Conservation (phyloP, 1,140 invertebrate species). For the Chironomus tepperi region DNA sequence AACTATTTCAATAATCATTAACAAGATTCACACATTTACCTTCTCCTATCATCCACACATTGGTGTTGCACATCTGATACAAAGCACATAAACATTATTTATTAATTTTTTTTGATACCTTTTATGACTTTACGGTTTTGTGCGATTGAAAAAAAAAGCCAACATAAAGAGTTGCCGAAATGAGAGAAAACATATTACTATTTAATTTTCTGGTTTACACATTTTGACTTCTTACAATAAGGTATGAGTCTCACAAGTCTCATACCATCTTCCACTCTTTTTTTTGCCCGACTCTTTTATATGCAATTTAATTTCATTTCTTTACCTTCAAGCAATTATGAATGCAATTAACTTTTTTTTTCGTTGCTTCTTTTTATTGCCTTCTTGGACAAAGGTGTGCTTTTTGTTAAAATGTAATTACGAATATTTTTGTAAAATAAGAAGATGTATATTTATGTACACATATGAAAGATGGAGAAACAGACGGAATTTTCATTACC, state of each 20-base stretch:
- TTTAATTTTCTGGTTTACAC: slow-evolving; percentile 21
- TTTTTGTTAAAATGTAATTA: slow-evolving; percentile 7
- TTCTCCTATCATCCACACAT: not conserved
- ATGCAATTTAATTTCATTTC: slow-evolving; percentile 16
- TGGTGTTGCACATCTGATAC: not conserved
- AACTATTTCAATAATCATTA: not conserved
- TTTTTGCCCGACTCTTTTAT: not conserved
- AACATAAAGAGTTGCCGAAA: slow-evolving; percentile 20
- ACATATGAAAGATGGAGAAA: no score
- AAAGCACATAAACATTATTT: no score
- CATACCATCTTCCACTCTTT: no score
- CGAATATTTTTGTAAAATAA: no score
- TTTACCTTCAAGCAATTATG: not conserved
- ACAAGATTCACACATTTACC: not conserved
- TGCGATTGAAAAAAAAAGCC: not conserved
- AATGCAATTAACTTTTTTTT: slow-evolving; percentile 16
- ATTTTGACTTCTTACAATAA: not conserved
- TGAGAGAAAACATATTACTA: not conserved
- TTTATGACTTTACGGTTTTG: not conserved
- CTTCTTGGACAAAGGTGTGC: not conserved
- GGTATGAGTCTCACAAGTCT: not conserved
- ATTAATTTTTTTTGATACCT: no score
- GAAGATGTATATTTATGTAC: no score
- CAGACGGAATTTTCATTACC: no score
- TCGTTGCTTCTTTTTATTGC: not conserved